A percentile compares a stretch with the other conserved stretches of the same genome.
Conservation (phyloP, 2,888 invertebrate genomes). For the Chrysomela aeneicollis region DNA sequence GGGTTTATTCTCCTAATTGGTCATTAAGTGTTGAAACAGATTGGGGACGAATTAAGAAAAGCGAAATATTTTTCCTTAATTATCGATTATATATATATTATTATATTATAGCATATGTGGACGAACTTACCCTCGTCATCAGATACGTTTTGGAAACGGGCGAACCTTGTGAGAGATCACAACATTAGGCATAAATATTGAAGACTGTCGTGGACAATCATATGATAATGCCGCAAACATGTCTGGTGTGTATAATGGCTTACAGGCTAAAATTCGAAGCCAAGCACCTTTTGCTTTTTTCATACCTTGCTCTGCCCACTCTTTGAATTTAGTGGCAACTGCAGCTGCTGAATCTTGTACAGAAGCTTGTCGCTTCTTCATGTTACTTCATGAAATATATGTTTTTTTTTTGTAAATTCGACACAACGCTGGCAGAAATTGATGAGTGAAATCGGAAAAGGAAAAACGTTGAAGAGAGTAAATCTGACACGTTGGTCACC, state of each 20-base stretch:
- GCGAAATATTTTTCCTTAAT: conserved; percentile 10
- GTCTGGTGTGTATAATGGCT: conserved; percentile 40
- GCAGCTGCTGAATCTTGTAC: conserved; percentile 38
- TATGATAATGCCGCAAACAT: too few relatives aligned
- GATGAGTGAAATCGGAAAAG: not conserved
- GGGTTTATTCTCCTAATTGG: conserved; percentile 17
- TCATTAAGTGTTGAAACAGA: not conserved
- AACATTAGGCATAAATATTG: conserved; percentile 4
- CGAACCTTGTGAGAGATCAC: conserved; percentile 4
- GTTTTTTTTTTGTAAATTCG: conserved; percentile 18
- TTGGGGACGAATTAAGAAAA: not conserved
- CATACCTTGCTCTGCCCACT: conserved; percentile 48
- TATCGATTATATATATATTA: not conserved
- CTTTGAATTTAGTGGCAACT: conserved; percentile 46
- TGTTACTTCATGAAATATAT: conserved; percentile 14
- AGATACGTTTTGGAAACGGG: not conserved
- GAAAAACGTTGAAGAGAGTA: conserved; percentile 12
- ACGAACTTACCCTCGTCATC: not conserved
- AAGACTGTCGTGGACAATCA: conserved; percentile 9
- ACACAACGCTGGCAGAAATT: conserved; percentile 24
- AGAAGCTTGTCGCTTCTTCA: conserved; percentile 35
- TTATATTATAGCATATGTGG: not conserved
- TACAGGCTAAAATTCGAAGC: conserved; percentile 46
- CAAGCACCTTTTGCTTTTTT: conserved; percentile 41
- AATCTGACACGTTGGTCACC: conserved; percentile 28